Base-by-base conservation (phyloP, 2,888 invertebrate genomes). In the Idaea aversata region DNA sequence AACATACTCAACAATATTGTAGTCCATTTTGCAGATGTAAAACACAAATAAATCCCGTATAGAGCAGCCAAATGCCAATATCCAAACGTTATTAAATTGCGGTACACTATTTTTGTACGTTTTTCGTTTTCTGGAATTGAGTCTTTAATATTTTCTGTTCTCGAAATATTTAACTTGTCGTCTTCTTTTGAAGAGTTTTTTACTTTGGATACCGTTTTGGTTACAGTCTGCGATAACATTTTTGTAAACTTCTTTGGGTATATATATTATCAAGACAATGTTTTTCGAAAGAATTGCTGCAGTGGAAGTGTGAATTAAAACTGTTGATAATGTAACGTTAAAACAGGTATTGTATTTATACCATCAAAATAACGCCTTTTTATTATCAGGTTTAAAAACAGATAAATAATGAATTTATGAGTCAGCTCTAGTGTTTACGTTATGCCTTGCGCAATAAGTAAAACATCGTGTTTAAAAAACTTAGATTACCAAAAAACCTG, bases 11-110 rank as follows among this genome's bases (percentile, higher is more conserved):
- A 77, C 36, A 74, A 3, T 47, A 81, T 66, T 5, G 84, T 81
- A 13, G 67, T 63, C 77, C 77, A 80, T 75, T 84, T 83, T 0
- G 79, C 83, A 2, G 79, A 74, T 5, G 81, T 81, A 25, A 83
- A 77, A 65, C 77, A 77, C 36, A 83, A 65, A 62, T 82, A 85
- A 0, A 83, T 13, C 2, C 84, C 86, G 35, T 85, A 85, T 0
- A 81, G 6, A 0, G 70, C 81, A 7, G 81, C 80, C 10, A 83
- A n/a, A 63, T 85, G 82, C 76, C 78, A 74, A 61, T 83, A 84
- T 0, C 70, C 63, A 63, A 83, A 82, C 0, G 75, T 76, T 0
- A 83, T 0, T 7, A 86, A 15, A 67, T 83, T 85, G 0, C 5
- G 15, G 62, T 84, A 83, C 7, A 83, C 72, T 57, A 82, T 74